Evolutionary conservation across 2,888 invertebrate genomes (phyloP).

Genomic region (Apodemia mormo): DNA sequence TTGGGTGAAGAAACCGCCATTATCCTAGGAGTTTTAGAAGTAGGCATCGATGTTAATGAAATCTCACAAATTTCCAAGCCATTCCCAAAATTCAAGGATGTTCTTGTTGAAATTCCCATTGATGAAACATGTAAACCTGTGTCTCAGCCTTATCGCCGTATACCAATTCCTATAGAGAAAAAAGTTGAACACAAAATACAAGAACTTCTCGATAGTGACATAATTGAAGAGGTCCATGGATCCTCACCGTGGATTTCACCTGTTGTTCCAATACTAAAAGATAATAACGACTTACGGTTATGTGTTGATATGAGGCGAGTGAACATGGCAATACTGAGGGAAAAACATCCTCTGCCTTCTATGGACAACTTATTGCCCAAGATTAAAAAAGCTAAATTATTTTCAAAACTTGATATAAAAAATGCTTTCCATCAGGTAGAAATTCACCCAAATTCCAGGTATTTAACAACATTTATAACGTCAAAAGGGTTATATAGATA

Average conservation of each 20-base stretch:
- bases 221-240: slow-evolving; percentile 35
- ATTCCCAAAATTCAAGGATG: slow-evolving; percentile 38
- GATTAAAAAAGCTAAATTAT: slow-evolving; percentile 36
- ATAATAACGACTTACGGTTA: slow-evolving; percentile 36
- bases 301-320: slow-evolving; percentile 46
- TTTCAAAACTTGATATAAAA: slow-evolving; percentile 39
- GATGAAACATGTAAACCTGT: slow-evolving; percentile 33
- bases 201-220: slow-evolving; percentile 30
- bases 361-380: slow-evolving; percentile 43
- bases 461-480: slow-evolving; percentile 1
- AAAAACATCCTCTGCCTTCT: slow-evolving; percentile 42
- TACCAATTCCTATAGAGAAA: slow-evolving; percentile 35
- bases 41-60: slow-evolving; percentile 27
- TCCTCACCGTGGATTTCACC: slow-evolving; percentile 40
- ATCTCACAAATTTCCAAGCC: slow-evolving; percentile 16
- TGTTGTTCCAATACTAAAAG: slow-evolving; percentile 39
- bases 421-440: slow-evolving; percentile 41
- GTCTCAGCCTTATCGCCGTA: slow-evolving; percentile 32
- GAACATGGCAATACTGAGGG: slow-evolving; percentile 38
- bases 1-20: slow-evolving; percentile 35
- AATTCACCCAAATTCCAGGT: background rate
- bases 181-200: slow-evolving; percentile 30
- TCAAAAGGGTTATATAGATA: background rate
- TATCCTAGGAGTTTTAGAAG: slow-evolving; percentile 30
- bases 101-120: slow-evolving; percentile 35